Evolutionary conservation across 2,888 invertebrate species (phyloP), one percentile per base, ranked within the genome.

Genomic region (Callyntrura sp.): DNA sequence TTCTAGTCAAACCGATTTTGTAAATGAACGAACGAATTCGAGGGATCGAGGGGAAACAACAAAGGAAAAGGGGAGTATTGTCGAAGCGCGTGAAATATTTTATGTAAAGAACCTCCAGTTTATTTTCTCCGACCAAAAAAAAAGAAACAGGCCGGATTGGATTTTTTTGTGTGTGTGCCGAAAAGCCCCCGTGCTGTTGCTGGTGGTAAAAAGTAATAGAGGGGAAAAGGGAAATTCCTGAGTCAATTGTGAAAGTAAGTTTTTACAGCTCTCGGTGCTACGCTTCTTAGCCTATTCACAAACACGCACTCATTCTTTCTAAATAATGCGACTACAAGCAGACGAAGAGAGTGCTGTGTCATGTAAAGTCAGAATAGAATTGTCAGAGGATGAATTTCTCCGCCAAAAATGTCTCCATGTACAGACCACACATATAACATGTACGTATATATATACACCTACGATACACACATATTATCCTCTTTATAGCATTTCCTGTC

Each of bases 301-400:
- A n/a, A 60, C 20, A 65, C 35, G 45, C 70, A 76, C 48, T 76
- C n/a, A n/a, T n/a, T n/a, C n/a, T n/a, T n/a, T n/a, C 48, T 45
- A 9, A 20, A 35, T 68, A n/a, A 65, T 70, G 35, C 17, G 14
- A n/a, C 35, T 12, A 45, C 17, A 45, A 17, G 23, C 9, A 25
- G 20, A 17, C 4, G 45, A 23, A 28, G 14, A 28, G 28, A 78
- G 78, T 55, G 78, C 55, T 78, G 78, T 78, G 25, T 78, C 78
- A 51, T 78, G 78, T 51, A 43, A 55, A 25, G 51, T 51, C n/a
- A 28, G n/a, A 55, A 78, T 78, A 55, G 55, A 78, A 78, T 78
- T 78, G 51, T 78, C 78, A 55, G 20, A 2, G n/a, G 35, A 76
- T 48, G 25, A 76, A n/a, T 68, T n/a, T 68, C 68, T 35, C n/a